Evolutionary conservation across 2,113 vertebrate species (phyloP), one percentile per base, ranked within the genome.

Genomic region (Paracanthobrama guichenoti): DNA sequence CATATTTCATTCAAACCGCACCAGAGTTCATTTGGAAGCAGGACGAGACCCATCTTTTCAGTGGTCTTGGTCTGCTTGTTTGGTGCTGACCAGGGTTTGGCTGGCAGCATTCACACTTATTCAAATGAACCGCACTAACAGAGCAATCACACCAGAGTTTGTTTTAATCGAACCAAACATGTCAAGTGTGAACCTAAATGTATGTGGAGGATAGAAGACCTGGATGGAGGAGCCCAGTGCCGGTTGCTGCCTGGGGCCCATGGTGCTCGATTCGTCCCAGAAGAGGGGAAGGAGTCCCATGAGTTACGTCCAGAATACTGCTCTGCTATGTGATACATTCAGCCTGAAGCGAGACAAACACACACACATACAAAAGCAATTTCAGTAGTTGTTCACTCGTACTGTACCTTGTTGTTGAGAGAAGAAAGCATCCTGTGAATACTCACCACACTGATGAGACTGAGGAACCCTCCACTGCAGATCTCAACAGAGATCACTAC

Each of bases 301-400:
- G 94, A 93, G 92, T 94, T 90, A 87, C 95, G 96, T 92, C 94
- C 96, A 93, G 95, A 95, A 90, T 96, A 94, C 93, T 95, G 95
- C 89, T 97, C 95, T 93, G 93, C 93, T 91, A 95, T 91, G 91
- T 95, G 96, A 97, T 97, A 96, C 96, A 97, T 97, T 93, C 96
- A 97, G 96, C 94, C 96, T 97, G 91, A 6, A 85, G 87, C n/a
- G 64, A 66, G 66, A 74, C 18, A 73, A 74, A 78, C 14, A 64
- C 42, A 73, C 18, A 60, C 16, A 46, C 81, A 74, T 42, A 79
- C 59, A 73, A 42, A 77, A 64, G 60, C 14, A 86, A 59, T 80
- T 80, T 67, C 28, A 74, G 26, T 81, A 35, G 81, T 35, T 57
- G 64, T 67, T 67, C 24, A 80, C 60, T 26, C n/a, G 13, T 81